A percentile compares a stretch with the other conserved stretches of the same genome.
Evolutionary conservation across 2,888 invertebrate genomes (phyloP).

Genomic region (Yponomeuta plumbellus): DNA sequence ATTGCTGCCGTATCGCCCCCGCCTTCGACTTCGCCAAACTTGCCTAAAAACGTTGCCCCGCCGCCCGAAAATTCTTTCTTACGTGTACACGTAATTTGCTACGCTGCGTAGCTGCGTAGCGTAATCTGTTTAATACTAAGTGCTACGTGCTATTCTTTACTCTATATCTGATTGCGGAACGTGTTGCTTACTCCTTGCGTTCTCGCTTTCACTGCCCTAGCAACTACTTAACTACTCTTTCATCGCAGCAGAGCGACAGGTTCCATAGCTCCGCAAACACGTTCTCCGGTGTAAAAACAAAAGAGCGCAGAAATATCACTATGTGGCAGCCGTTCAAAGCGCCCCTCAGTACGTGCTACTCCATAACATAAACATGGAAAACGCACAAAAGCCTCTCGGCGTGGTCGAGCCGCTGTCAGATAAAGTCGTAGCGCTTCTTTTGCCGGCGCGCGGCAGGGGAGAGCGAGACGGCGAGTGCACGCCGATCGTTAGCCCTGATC

Average conservation of each 20-base stretch:
- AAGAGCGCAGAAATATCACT: conserved; percentile 51
- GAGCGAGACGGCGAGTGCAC: conserved; percentile 53
- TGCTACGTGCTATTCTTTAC: background rate
- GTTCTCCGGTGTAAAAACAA: conserved; percentile 53
- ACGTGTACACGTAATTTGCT: background rate
- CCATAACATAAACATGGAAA: conserved; percentile 75
- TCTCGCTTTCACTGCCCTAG: conserved; percentile 15
- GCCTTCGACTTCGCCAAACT: conserved; percentile 9
- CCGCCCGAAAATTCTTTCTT: background rate
- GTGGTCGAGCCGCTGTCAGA: conserved; percentile 68
- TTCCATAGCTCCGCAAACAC: conserved; percentile 16
- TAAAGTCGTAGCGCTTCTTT: conserved; percentile 74
- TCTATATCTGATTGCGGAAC: too few relatives aligned
- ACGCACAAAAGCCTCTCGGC: conserved; percentile 73
- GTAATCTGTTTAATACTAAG: background rate
- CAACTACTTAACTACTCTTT: conserved; percentile 9
- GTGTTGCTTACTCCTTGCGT: background rate
- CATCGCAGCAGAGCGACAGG: conserved; percentile 1
- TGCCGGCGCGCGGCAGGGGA: conserved; percentile 38
- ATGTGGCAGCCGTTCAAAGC: conserved; percentile 62
- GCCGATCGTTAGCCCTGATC: conserved; percentile 77
- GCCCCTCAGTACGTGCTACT: conserved; percentile 68
- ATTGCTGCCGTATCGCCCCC: conserved; percentile 41
- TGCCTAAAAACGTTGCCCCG: conserved; percentile 12
- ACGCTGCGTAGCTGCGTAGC: background rate